These are phyloP conservation scores for Caloenas nicobarica DNA, from an alignment of 2,113 vertebrate species.

Conservation along the genomic window DNA sequence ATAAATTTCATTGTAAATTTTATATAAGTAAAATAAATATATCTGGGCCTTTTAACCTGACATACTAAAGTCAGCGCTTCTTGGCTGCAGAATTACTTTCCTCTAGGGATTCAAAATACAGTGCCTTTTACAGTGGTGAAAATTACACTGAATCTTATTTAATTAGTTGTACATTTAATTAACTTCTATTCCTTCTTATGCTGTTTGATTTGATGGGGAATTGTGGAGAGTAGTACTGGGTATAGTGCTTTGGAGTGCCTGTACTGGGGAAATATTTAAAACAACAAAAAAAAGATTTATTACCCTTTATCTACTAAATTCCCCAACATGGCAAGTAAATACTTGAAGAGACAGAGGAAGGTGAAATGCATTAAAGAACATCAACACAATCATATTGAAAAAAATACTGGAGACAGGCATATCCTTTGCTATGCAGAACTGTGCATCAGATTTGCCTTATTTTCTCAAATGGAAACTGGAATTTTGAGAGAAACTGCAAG, in stretches of 20 bases:
- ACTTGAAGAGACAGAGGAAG: neutral
- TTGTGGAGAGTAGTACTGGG: neutral
- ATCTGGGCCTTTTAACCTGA: neutral
- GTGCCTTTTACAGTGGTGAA: neutral
- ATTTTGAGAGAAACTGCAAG: slow-evolving; percentile 4
- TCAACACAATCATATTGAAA: neutral
- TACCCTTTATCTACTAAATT: neutral
- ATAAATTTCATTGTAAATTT: neutral
- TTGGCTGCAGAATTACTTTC: neutral
- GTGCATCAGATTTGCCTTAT: neutral
- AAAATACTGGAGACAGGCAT: neutral
- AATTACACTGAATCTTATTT: neutral
- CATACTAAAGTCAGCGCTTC: neutral
- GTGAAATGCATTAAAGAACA: neutral
- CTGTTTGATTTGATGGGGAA: neutral
- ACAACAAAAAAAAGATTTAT: neutral
- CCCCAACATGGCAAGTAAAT: neutral
- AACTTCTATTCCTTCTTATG: neutral
- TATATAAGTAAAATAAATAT: neutral
- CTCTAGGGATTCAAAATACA: neutral
- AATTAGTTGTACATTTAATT: neutral
- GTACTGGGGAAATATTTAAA: neutral
- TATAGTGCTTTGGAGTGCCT: neutral
- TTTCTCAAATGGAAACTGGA: neutral
- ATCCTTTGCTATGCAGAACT: neutral